Evolutionary conservation across 2,113 vertebrate genomes (phyloP).

Genomic region (Alouatta palliata): DNA sequence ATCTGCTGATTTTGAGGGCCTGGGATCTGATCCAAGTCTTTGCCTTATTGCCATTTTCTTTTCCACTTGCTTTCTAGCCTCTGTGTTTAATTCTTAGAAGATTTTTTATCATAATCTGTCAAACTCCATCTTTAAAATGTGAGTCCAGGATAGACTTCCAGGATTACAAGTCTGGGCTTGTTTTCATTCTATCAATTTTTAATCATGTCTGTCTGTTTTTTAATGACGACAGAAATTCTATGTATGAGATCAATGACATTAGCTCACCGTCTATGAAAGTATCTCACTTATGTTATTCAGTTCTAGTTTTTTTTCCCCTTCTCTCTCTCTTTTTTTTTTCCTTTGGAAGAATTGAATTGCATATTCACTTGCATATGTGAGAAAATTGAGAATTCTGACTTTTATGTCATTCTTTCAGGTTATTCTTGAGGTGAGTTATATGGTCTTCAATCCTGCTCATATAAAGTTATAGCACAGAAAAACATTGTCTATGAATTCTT

Average conservation of each 20-base stretch:
- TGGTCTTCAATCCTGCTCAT: neutral
- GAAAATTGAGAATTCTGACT: neutral
- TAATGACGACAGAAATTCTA: neutral
- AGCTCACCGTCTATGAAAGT: neutral
- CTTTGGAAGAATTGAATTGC: neutral
- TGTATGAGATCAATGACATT: neutral
- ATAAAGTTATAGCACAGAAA: neutral
- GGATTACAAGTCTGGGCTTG: constrained; percentile 92
- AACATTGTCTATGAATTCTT: neutral
- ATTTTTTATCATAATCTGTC: constrained; percentile 94
- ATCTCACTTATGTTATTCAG: neutral
- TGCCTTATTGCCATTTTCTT: neutral
- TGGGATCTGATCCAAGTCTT: constrained; percentile 20
- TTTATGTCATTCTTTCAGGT: neutral
- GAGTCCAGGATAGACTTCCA: constrained; percentile 90
- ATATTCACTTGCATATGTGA: neutral
- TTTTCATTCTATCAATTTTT: constrained; percentile 96
- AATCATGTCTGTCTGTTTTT: neutral
- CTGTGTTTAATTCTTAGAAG: constrained; percentile 90
- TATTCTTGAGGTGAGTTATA: neutral
- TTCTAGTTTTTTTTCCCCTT: neutral
- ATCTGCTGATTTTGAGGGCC: neutral
- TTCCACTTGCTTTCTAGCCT: neutral
- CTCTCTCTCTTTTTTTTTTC: too few species aligned
- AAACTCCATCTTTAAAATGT: constrained; percentile 94